A percentile compares a stretch with the other conserved stretches of the same genome.
phyloP scores from a whole-genome alignment of 2,888 invertebrate genomes.

The Drosophila neutralis region DNA sequence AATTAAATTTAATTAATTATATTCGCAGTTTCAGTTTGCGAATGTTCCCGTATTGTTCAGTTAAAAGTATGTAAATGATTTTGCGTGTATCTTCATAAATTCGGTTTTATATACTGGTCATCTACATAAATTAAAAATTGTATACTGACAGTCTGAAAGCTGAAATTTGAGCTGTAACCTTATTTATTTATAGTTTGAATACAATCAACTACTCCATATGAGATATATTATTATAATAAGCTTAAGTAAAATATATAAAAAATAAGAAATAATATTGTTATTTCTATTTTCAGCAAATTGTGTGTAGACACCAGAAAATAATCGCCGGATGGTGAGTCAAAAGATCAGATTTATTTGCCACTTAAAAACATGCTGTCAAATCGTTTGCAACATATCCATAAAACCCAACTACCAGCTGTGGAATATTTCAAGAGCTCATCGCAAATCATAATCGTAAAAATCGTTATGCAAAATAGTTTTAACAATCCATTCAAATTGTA shows the following conservation, averaged over 20 bases:
- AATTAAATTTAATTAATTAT: conserved; percentile 78
- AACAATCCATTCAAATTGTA: conserved; percentile 25
- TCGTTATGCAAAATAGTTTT: conserved; percentile 46
- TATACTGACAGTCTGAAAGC: background rate
- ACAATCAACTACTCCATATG: background rate
- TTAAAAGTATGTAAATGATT: conserved; percentile 46
- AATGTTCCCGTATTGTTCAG: conserved; percentile 24
- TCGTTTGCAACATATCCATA: conserved; percentile 1
- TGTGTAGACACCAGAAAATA: background rate
- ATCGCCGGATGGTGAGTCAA: conserved; percentile 8
- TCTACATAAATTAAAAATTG: conserved; percentile 7
- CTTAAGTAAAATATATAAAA: background rate
- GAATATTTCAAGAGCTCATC: background rate
- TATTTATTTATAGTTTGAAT: background rate
- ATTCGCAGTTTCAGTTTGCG: conserved; percentile 16
- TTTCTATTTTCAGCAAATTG: background rate
- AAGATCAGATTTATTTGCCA: conserved; percentile 6
- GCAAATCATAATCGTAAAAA: conserved; percentile 18
- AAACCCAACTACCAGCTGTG: background rate
- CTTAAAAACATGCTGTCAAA: conserved; percentile 7
- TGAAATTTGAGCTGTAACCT: background rate
- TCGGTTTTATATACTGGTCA: conserved; percentile 51
- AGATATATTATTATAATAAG: background rate
- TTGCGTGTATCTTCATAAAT: conserved; percentile 62
- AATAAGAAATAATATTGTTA: background rate